Evolutionary conservation across 1,140 invertebrate genomes (phyloP), one percentile per base, ranked within the genome.

Genomic region (Apis laboriosa): DNA sequence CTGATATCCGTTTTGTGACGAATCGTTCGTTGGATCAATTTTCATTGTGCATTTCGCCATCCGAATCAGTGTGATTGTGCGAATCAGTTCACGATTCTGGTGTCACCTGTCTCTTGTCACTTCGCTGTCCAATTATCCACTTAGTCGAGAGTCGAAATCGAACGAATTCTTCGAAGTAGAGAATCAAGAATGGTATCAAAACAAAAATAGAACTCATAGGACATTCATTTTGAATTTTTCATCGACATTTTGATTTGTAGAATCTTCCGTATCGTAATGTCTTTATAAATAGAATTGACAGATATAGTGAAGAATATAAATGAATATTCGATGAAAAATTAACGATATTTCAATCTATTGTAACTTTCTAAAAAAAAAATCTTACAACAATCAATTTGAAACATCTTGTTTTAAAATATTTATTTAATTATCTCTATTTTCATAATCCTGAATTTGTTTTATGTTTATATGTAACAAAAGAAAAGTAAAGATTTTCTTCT

Each of bases 101-200:
- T 86, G 84, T 86, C 84, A 82, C 70, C 84, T 86, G 86, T 86
- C 86, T 64, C 49, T 53, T 80, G 86, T 87, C 86, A 86, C 77
- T 86, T 77, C 64, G 28, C 74, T 84, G 81, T 86, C 81, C 76
- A 84, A 87, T 87, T 87, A 87, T 86, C 73, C 43, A 51, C 28
- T 51, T 77, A 58, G 51, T 43, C 21, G 55, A 21, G 53, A 43
- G 24, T 70, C 66, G 24, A 72, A 71, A 75, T 84, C 64, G 21
- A 85, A 85, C 83, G 83, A 58, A 79, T 86, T 85, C 70, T 58
- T 60, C 83, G 72, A 88, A 77, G 68, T 77, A 66, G 74, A 71
- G 21, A 74, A 68, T 34, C 49, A 21, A 82, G 70, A 79, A 84
- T 56, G 85, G 61, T 82, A 71, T 51, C 63, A 63, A 56, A 43